These are phyloP conservation scores for Sturnus vulgaris DNA, from an alignment of 2,113 vertebrate species.

Conservation along the genomic window DNA sequence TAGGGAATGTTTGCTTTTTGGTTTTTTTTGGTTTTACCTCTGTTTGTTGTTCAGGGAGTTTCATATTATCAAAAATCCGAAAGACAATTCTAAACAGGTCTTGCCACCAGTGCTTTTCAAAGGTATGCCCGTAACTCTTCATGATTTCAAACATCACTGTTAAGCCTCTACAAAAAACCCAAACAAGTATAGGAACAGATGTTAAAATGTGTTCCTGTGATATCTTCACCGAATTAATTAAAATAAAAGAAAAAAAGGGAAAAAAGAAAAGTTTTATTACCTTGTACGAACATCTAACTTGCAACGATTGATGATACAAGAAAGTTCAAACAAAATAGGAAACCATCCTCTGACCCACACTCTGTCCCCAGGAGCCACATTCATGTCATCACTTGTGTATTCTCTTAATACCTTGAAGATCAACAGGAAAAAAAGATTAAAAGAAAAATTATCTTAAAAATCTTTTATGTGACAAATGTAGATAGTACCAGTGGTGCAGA, in stretches of 20 bases:
- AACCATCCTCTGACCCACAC: slow-evolving; percentile 99
- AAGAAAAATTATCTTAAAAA: background rate
- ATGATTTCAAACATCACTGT: slow-evolving; percentile 99
- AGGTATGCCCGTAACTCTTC: slow-evolving; percentile 96
- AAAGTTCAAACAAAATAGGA: slow-evolving; percentile 96
- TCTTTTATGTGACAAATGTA: background rate
- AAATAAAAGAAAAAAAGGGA: background rate
- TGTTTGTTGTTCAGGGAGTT: slow-evolving; percentile 94
- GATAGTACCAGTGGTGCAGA: background rate
- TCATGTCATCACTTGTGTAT: slow-evolving; percentile 98
- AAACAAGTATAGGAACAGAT: background rate
- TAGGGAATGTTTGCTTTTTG: background rate
- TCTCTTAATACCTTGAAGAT: slow-evolving; percentile 86
- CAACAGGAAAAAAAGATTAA: background rate
- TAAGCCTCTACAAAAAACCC: slow-evolving; percentile 80
- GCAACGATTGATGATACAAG: slow-evolving; percentile 97
- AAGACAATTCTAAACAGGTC: slow-evolving; percentile 97
- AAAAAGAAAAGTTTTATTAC: slow-evolving; percentile 38
- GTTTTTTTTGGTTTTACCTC: slow-evolving; percentile 75
- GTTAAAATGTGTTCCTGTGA: background rate
- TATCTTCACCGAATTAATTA: background rate
- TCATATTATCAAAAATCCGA: slow-evolving; percentile 98
- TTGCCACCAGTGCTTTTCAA: slow-evolving; percentile 98
- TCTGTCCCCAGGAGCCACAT: slow-evolving; percentile 91
- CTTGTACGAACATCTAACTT: slow-evolving; percentile 95